phyloP scores from a whole-genome alignment of 2,888 invertebrate genomes.

The Pristionchus mayeri region DNA sequence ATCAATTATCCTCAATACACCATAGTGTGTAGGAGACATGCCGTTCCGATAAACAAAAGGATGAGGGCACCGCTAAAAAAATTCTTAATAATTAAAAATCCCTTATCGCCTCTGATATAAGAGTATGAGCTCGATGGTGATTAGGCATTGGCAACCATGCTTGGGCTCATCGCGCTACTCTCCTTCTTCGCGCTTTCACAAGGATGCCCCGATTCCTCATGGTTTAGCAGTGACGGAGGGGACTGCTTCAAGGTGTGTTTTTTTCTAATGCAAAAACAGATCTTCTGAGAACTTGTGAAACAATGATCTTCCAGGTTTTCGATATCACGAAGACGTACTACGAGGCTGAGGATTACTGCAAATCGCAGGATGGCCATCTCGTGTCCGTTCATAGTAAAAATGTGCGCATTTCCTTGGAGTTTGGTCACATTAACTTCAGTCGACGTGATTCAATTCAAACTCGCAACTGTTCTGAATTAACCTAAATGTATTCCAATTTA shows the following conservation, averaged over 20 bases:
- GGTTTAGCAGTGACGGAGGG: background rate
- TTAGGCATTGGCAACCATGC: conserved; percentile 13
- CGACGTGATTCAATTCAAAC: too few relatives aligned
- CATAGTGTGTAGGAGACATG: too few relatives aligned
- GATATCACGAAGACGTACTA: conserved; percentile 15
- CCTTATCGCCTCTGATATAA: conserved; percentile 2
- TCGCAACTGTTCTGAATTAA: background rate
- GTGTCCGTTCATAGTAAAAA: background rate
- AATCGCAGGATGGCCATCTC: background rate
- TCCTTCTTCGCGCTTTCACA: background rate
- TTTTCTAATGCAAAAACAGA: background rate
- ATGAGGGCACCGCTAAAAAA: background rate
- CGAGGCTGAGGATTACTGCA: background rate
- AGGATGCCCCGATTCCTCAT: background rate
- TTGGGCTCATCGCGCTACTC: background rate
- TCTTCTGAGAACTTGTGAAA: too few relatives aligned
- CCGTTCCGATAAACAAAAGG: background rate
- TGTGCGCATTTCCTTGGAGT: background rate
- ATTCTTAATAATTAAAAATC: background rate
- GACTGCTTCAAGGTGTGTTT: background rate
- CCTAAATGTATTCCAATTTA: background rate
- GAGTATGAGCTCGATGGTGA: background rate
- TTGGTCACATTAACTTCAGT: background rate
- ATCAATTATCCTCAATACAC: too few relatives aligned
- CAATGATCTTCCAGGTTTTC: conserved; percentile 4